Percentiles rank a stretch among this genome's conserved stretches.
Conservation (phyloP, 92 coral and sea anemone species). For the Epizoanthus fatuus region DNA sequence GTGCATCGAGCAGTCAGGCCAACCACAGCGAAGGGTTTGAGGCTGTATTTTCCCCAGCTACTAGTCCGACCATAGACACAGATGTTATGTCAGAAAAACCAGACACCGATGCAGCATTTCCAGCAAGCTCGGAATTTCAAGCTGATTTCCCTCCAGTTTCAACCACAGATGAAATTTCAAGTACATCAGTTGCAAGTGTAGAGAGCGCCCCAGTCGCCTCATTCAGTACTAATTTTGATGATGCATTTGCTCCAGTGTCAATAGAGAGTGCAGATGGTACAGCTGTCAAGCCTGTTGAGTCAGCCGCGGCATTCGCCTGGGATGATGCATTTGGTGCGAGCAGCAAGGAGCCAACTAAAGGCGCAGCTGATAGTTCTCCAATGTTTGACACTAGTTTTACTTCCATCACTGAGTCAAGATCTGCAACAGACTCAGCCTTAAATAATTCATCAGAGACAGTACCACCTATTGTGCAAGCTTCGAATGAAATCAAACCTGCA, state of each 20-base stretch:
- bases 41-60: neutral
- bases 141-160: constrained; percentile 11
- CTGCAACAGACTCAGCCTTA: neutral
- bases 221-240: constrained; percentile 21
- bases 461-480: neutral
- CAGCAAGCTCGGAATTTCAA: neutral
- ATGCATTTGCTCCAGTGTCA: constrained; percentile 1
- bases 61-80: neutral
- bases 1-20: neutral
- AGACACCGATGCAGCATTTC: neutral
- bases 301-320: constrained; percentile 55
- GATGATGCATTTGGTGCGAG: constrained; percentile 59
- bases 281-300: constrained; percentile 19
- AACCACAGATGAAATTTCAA: neutral
- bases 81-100: neutral
- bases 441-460: neutral
- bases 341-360: neutral
- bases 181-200: neutral
- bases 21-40: neutral
- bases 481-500: too few relatives aligned
- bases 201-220: neutral
- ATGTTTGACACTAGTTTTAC: neutral
- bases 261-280: neutral
- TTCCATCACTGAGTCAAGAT: neutral
- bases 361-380: neutral